phyloP scores from a whole-genome alignment of 2,113 vertebrate species.

The Pygoscelis adeliae region DNA sequence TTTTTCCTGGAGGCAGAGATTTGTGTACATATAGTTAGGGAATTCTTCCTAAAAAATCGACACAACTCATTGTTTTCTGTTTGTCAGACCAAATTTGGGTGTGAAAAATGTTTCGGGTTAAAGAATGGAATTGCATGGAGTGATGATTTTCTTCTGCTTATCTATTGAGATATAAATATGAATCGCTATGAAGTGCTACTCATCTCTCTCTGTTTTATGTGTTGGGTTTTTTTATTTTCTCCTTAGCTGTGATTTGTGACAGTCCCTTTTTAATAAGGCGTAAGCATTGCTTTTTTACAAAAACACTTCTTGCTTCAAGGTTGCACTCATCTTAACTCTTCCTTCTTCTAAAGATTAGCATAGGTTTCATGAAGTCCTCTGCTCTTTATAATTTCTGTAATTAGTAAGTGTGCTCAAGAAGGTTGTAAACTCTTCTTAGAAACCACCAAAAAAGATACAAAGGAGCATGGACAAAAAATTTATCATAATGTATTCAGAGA shows the following conservation, averaged over 20 bases:
- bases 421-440: neutral
- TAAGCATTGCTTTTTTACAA: neutral
- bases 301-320: neutral
- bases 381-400: neutral
- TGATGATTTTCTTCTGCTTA: neutral
- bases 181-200: neutral
- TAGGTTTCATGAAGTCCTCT: neutral
- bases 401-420: neutral
- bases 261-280: neutral
- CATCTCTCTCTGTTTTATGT: neutral
- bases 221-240: neutral
- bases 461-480: neutral
- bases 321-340: neutral
- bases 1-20: neutral
- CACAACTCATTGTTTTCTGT: neutral
- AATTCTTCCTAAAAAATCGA: neutral
- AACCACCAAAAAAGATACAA: neutral
- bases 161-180: neutral
- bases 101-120: neutral
- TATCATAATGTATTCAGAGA: neutral
- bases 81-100: neutral
- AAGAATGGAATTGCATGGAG: neutral
- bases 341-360: neutral
- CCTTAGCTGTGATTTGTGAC: neutral
- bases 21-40: neutral